phyloP scores from a whole-genome alignment of 2,113 vertebrate species.

The Motacilla tschutschensis region DNA sequence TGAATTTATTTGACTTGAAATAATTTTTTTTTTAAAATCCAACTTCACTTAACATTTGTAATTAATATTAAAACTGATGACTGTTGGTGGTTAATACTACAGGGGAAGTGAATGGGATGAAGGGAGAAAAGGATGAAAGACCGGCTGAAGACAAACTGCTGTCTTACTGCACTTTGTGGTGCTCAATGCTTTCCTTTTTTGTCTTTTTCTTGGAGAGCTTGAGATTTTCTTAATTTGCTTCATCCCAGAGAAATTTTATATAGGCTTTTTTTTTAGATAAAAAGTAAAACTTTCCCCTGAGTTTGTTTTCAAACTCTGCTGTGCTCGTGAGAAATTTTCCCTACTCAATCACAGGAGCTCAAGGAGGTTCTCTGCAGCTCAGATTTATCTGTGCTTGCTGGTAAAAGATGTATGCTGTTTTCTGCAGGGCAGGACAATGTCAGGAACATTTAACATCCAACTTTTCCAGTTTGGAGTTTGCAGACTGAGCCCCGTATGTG shows the following conservation, averaged over 20 bases:
- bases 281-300: not conserved
- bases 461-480: constrained; percentile 15
- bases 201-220: not conserved
- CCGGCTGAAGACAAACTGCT: not conserved
- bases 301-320: not conserved
- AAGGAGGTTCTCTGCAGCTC: not conserved
- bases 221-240: not conserved
- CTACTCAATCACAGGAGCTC: not conserved
- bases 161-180: not conserved
- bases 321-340: not conserved
- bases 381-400: not conserved
- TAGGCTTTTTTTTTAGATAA: not conserved
- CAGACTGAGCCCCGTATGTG: not conserved
- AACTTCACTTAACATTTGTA: not conserved
- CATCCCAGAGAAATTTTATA: not conserved
- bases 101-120: not conserved
- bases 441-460: constrained; percentile 32
- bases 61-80: not conserved
- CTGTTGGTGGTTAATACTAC: not conserved
- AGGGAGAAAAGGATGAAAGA: not conserved
- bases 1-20: not conserved
- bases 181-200: not conserved
- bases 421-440: not conserved
- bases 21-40: not conserved
- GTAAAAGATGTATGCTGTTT: not conserved